These are phyloP conservation scores for Aradophagus sp. DNA, from an alignment of 1,140 invertebrate species.

Conservation along the genomic window DNA sequence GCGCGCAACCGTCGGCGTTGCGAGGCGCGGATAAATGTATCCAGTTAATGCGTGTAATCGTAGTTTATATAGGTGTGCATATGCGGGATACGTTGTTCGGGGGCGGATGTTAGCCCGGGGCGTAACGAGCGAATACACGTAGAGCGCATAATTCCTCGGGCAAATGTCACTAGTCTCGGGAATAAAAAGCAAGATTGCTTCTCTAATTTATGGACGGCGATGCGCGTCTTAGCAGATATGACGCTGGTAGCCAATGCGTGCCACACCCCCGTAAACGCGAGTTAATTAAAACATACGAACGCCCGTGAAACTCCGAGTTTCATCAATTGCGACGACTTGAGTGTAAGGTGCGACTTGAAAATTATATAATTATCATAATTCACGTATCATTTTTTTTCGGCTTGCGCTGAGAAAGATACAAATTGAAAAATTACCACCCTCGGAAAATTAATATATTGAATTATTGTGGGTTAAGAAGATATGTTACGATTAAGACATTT, in stretches of 20 bases:
- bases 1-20: slow-evolving; percentile 12
- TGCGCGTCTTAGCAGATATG: slow-evolving; percentile 26
- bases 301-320: too few species aligned
- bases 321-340: too few species aligned
- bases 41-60: slow-evolving; percentile 54
- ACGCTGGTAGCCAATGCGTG: slow-evolving; percentile 33
- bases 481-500: too few species aligned
- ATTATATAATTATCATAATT: too few species aligned
- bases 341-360: too few species aligned
- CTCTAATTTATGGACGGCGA: slow-evolving; percentile 51
- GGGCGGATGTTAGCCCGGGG: slow-evolving; percentile 35
- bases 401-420: too few species aligned
- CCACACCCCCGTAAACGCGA: slow-evolving; percentile 5
- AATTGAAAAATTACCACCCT: too few species aligned
- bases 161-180: slow-evolving; percentile 47
- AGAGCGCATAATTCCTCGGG: slow-evolving; percentile 48
- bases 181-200: slow-evolving; percentile 53
- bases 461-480: too few species aligned
- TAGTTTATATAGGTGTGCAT: slow-evolving; percentile 42
- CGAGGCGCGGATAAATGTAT: slow-evolving; percentile 31
- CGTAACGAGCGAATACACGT: slow-evolving; percentile 46
- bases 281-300: too few species aligned
- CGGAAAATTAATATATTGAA: too few species aligned
- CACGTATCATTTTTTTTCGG: too few species aligned
- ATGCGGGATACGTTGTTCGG: slow-evolving; percentile 31